A percentile compares a stretch with the other conserved stretches of the same genome.
Conservation (phyloP, 2,113 vertebrate genomes). For the Halcyon malimbica region DNA sequence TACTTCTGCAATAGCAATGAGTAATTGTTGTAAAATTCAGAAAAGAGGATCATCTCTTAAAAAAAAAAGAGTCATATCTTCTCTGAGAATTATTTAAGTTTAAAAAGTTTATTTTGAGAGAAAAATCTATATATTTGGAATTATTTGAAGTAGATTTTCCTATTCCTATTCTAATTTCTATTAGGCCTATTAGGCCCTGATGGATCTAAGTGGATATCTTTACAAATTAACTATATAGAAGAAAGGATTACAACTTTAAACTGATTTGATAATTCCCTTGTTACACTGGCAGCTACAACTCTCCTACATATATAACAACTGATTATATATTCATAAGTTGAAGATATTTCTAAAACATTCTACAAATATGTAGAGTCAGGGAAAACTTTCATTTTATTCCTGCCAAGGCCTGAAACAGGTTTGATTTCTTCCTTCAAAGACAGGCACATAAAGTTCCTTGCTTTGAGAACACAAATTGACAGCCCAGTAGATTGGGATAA, state of each 20-base stretch:
- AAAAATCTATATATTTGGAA: neutral
- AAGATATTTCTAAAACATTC: neutral
- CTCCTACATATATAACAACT: neutral
- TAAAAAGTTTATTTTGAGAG: neutral
- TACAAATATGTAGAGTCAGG: neutral
- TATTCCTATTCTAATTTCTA: neutral
- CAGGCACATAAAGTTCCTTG: neutral
- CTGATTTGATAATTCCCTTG: neutral
- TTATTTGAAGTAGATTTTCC: neutral
- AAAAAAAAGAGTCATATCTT: neutral
- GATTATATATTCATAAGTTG: neutral
- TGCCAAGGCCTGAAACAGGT: neutral
- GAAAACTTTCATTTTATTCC: neutral
- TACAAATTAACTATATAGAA: neutral
- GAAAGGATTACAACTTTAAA: neutral
- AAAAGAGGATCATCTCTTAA: neutral
- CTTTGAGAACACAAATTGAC: neutral
- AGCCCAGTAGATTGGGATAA: neutral
- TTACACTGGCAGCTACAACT: neutral
- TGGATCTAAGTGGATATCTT: neutral
- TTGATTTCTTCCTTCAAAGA: neutral
- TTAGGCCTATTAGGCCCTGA: neutral
- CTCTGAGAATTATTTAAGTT: neutral
- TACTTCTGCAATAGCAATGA: neutral
- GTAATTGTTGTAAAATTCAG: neutral